Conservation (phyloP, 1,140 invertebrate genomes). For the Neelides sp. region DNA sequence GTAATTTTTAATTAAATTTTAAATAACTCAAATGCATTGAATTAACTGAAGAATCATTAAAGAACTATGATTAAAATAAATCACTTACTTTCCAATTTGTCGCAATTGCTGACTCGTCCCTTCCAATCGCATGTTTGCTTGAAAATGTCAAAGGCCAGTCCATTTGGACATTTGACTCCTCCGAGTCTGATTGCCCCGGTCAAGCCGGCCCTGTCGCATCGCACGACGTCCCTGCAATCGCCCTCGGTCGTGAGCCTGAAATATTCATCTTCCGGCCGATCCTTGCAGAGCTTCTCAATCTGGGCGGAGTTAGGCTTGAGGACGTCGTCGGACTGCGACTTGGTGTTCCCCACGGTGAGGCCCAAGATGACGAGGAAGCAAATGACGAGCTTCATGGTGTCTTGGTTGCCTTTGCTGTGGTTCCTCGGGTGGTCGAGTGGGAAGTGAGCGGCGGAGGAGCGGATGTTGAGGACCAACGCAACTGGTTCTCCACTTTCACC, state of each 20-base stretch:
- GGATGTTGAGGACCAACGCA: too few relatives aligned
- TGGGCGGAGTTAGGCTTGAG: constrained; percentile 50
- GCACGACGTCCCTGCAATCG: constrained; percentile 82
- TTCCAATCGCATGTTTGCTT: constrained; percentile 92
- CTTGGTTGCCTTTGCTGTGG: too few relatives aligned
- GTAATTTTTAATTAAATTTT: too few relatives aligned
- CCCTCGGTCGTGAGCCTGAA: constrained; percentile 69
- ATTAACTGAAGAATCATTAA: background rate
- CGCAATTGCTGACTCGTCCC: constrained; percentile 87
- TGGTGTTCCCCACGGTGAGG: too few relatives aligned
- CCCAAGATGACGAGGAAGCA: too few relatives aligned
- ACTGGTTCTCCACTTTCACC: too few relatives aligned
- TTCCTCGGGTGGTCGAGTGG: too few relatives aligned
- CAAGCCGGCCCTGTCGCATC: constrained; percentile 78
- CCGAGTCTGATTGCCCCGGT: constrained; percentile 70
- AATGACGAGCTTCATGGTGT: constrained; percentile 10
- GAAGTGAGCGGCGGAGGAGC: too few relatives aligned
- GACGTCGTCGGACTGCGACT: constrained; percentile 37
- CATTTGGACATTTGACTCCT: constrained; percentile 71
- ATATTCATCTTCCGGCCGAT: constrained; percentile 74
- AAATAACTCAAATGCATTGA: too few relatives aligned
- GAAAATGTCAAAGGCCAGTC: constrained; percentile 86
- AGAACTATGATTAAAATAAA: background rate
- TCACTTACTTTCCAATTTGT: constrained; percentile 80
- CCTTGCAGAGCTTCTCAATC: constrained; percentile 70